Evolutionary conservation across 1,140 invertebrate genomes (phyloP), one percentile per base, ranked within the genome.

Genomic region (Himalopsyche phryganea): DNA sequence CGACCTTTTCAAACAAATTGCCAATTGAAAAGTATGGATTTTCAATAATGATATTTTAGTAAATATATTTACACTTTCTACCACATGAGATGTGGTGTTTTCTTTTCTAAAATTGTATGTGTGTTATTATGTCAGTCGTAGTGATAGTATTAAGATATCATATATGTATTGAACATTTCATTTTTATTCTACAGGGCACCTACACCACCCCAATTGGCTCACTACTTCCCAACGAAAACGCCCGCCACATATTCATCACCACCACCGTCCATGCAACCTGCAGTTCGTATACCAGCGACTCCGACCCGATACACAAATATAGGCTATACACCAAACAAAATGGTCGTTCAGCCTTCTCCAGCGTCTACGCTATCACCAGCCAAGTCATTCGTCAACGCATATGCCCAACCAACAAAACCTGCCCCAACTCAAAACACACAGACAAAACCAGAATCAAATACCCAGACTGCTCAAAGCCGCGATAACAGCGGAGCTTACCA

Each of bases 221-320:
- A 55, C 41, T 58, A 49, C 23, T 59, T 55, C 47, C 13, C 56
- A 11, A 51, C 35, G 4, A 55, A 54, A 47, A 18, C 50, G 15
- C 36, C 60, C 7, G 23, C 33, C 10, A 23, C 44, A 9, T 19
- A 41, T 6, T 18, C 56, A 18, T 19, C 58, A 6, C 32, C 38
- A 6, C 44, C 42, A 44, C 41, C 57, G 2, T 10, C 18, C 10
- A 7, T 50, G 13, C 45, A 32, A 10, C 53, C 58, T 3, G 50
- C 69, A 75, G 73, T 70, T 66, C 71, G 62, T 7, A 23, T n/a
- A 10, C 48, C 48, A 36, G 23, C 13, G 6, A 7, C 33, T 3
- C 72, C 73, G 48, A 69, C 69, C 41, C 69, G 69, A 62, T 77
- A 76, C 59, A 78, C 76, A 0, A 67, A 76, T 48, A 58, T 77